These are phyloP conservation scores for Stenodema calcarata DNA, from an alignment of 2,888 invertebrate genomes.

Conservation along the genomic window DNA sequence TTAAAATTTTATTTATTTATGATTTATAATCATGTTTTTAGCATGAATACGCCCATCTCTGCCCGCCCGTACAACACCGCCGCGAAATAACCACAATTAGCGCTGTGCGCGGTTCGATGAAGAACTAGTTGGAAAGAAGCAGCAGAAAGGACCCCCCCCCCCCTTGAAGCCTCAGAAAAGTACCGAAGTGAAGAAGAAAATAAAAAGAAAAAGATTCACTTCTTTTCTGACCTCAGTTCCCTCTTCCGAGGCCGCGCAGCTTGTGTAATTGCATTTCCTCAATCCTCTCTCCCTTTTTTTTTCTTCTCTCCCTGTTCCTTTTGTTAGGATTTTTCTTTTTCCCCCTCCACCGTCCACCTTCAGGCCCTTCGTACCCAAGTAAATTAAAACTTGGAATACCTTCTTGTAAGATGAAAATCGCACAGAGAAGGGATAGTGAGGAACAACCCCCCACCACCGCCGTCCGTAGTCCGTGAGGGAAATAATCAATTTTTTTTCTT, in stretches of 20 bases:
- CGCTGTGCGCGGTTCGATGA: neutral
- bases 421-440: neutral
- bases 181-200: neutral
- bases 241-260: neutral
- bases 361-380: neutral
- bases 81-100: too few species aligned
- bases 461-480: neutral
- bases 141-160: neutral
- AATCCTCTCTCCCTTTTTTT: neutral
- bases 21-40: too few species aligned
- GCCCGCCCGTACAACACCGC: too few species aligned
- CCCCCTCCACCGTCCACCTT: neutral
- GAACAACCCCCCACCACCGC: neutral
- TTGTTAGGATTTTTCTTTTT: neutral
- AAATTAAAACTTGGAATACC: slow-evolving; percentile 31
- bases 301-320: neutral
- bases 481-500: neutral
- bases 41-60: too few species aligned
- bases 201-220: neutral
- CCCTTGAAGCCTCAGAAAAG: neutral
- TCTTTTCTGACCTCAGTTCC: neutral
- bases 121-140: neutral
- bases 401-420: neutral
- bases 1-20: too few species aligned
- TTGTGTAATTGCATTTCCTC: slow-evolving; percentile 29